Evolutionary conservation across 2,888 invertebrate species (phyloP), one percentile per base, ranked within the genome.

Genomic region (Drosophila meridiana): DNA sequence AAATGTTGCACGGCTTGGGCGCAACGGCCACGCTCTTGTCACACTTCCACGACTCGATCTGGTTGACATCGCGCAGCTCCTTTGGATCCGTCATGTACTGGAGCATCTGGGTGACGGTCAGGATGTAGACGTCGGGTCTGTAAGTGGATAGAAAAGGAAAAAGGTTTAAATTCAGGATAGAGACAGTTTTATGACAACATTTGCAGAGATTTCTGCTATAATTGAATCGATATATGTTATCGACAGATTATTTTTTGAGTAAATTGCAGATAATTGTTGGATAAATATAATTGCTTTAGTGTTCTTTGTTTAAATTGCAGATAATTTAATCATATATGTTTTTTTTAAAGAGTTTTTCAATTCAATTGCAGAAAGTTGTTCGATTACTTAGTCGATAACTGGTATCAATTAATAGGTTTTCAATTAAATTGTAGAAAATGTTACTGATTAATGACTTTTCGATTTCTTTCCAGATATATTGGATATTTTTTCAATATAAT

Each of bases 51-150:
- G 97, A 94, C 68, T 97, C 97, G 89, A 95, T 97, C 89, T 95
- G 95, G 84, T 92, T 94, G 42, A 98, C 92, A 11, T 95, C 93
- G 79, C 95, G 96, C 4, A 94, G 92, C 1, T 96, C 94, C 89
- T 96, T 96, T 0, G 98, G 98, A 87, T 98, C 97, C 0, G 97
- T 97, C 92, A 98, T 96, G 96, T 97, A 98, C 47, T 97, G 96
- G 68, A 98, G 93, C n/a, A 96, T 96, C 94, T 98, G 97, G 0
- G 98, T 97, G 38, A 96, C 95, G 4, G 98, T 97, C 38, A 98
- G 96, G 89, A 97, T 96, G 94, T 96, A 97, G 9, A 98, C 97
- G 92, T 98, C 97, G 60, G 96, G 95, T 80, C 98, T 98, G 93
- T 14, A 4, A 64, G 53, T 13, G 45, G 14, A 2, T 14, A 93